Conservation (phyloP, 2,113 vertebrate species). For the Scomber japonicus region DNA sequence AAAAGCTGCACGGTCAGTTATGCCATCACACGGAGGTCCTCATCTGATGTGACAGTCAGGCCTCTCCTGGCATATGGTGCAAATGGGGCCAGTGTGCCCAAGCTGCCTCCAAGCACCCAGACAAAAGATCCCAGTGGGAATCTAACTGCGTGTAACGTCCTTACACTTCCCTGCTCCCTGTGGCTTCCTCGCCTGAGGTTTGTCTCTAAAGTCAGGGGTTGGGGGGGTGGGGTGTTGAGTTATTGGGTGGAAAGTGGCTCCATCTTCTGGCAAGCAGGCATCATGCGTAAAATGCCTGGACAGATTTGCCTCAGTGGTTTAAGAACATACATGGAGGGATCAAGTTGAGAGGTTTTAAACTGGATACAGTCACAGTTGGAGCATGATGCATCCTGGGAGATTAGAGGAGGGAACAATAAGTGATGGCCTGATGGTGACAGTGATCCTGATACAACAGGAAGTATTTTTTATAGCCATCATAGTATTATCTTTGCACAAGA, state of each 20-base stretch:
- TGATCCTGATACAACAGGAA: conserved; percentile 25
- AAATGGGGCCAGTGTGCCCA: conserved; percentile 66
- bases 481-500: background rate
- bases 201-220: background rate
- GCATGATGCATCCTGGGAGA: conserved; percentile 59
- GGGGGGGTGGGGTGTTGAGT: background rate
- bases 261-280: conserved; percentile 56
- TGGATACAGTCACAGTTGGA: conserved; percentile 45
- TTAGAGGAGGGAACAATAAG: conserved; percentile 21
- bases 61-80: conserved; percentile 68
- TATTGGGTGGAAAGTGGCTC: conserved; percentile 60
- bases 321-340: conserved; percentile 64
- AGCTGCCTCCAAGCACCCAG: conserved; percentile 57
- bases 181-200: background rate
- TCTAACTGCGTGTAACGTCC: conserved; percentile 66
- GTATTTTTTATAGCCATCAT: background rate
- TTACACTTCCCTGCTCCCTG: conserved; percentile 48
- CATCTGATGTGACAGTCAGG: conserved; percentile 69
- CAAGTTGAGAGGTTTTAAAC: conserved; percentile 59
- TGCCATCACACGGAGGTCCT: conserved; percentile 64
- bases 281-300: background rate
- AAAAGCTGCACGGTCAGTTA: conserved; percentile 46
- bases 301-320: conserved; percentile 19
- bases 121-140: conserved; percentile 77
- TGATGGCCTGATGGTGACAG: background rate